These are phyloP conservation scores for Caenorhabditis angaria DNA, from an alignment of 2,888 invertebrate genomes.

Conservation along the genomic window DNA sequence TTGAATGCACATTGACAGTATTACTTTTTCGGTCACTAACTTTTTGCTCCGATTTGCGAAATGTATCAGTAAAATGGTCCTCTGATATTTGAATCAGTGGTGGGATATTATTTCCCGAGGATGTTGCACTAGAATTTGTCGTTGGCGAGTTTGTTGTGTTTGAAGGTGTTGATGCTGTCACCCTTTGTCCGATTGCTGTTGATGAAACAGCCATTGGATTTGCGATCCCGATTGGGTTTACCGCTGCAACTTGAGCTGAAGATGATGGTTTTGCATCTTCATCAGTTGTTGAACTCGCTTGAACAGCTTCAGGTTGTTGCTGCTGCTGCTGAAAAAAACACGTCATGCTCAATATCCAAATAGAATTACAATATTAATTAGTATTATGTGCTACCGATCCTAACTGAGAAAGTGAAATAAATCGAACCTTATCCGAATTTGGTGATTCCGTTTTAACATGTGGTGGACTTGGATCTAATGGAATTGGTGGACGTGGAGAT, in stretches of 20 bases:
- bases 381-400: no score
- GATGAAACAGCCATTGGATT: conserved; percentile 33
- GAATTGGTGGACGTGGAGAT: conserved; percentile 62
- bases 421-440: background rate
- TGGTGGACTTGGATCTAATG: conserved; percentile 65
- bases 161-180: background rate
- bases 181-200: background rate
- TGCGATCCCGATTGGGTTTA: conserved; percentile 39
- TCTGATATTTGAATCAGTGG: conserved; percentile 53
- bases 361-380: no score
- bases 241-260: background rate
- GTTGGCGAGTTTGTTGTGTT: conserved; percentile 2
- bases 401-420: no score
- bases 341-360: no score
- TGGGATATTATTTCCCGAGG: conserved; percentile 34
- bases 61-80: conserved; percentile 54
- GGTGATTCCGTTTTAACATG: conserved; percentile 12
- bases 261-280: background rate
- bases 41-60: conserved; percentile 35
- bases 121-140: conserved; percentile 2
- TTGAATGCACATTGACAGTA: background rate
- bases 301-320: background rate
- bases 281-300: background rate
- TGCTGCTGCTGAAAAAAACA: no score
- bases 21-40: conserved; percentile 14